phyloP scores from a whole-genome alignment of 2,888 invertebrate genomes.

The Alloplasta piceator region DNA sequence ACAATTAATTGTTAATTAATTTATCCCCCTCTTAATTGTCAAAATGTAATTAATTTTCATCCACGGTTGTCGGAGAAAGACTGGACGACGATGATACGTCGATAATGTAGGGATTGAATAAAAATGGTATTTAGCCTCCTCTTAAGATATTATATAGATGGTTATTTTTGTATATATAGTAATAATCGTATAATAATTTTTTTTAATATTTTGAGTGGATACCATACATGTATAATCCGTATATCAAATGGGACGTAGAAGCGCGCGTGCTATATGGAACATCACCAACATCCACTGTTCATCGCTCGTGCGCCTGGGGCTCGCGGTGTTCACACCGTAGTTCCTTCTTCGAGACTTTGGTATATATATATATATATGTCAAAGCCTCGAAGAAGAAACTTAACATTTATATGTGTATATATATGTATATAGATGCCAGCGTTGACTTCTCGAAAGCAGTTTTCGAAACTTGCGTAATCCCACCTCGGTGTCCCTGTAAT shows the following conservation, averaged over 20 bases:
- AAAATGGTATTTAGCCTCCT: no score
- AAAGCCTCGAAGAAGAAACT: slow-evolving; percentile 17
- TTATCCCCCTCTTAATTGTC: no score
- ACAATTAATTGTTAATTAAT: no score
- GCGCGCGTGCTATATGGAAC: slow-evolving; percentile 29
- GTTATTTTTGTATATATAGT: no score
- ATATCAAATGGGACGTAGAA: neutral
- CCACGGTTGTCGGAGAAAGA: no score
- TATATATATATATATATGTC: slow-evolving; percentile 31
- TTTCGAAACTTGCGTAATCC: slow-evolving; percentile 78
- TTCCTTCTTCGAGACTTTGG: slow-evolving; percentile 75
- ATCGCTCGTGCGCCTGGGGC: slow-evolving; percentile 43
- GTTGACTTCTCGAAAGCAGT: slow-evolving; percentile 73
- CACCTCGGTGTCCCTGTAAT: slow-evolving; percentile 54
- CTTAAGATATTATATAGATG: no score
- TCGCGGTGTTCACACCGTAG: slow-evolving; percentile 79
- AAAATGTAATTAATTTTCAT: no score
- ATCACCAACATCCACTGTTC: slow-evolving; percentile 13
- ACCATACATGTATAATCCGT: neutral
- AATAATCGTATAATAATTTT: no score
- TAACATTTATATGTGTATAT: slow-evolving; percentile 18
- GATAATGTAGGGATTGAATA: no score
- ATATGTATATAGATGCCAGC: slow-evolving; percentile 17
- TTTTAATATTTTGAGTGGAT: no score
- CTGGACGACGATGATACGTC: no score